Base-by-base conservation (phyloP, 2,113 vertebrate species). In the Notarius quadriscutis region DNA sequence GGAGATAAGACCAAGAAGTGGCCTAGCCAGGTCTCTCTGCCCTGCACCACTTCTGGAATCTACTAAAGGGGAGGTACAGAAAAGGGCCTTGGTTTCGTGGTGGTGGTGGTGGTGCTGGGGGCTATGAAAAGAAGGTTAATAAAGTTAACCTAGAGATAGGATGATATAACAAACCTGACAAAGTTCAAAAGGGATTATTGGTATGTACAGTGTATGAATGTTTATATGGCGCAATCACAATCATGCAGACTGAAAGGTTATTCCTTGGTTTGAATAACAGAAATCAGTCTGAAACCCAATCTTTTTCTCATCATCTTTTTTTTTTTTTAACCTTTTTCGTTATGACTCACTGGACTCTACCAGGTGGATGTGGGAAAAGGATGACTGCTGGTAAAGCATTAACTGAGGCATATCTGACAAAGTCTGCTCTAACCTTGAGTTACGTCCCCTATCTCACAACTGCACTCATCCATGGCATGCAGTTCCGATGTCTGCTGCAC, bases 381-480 rank as follows among this genome's bases (percentile, higher is more conserved):
- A 83, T 53, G 60, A 83, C 65, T 55, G 90, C 86, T 86, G 84
- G 87, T 89, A 89, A 89, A 90, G 89, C 84, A 89, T 87, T 89
- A 91, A 88, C 83, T 53, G 80, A 90, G 58, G 80, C 81, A 83
- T 79, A 88, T 87, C 82, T 89, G 88, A 89, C 87, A 62, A 82
- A 88, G 69, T 58, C 86, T n/a, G 87, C 87, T 83, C 88, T 90
- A 90, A 88, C 87, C 80, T 86, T 89, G 88, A 91, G 82, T 90
- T 90, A 87, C 62, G 83, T 81, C 89, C 83, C 80, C 87, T 86
- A 90, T 89, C 91, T 82, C 87, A 84, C 84, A 78, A 86, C 87
- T 81, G 89, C 89, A 90, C 83, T 90, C 89, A 86, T 87, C 85
- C 87, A 74, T 90, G 88, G 84, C 86, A 87, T 88, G 85, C 77